Evolutionary conservation across 2,113 vertebrate genomes (phyloP).

Genomic region (Phrynosoma blainvillii): DNA sequence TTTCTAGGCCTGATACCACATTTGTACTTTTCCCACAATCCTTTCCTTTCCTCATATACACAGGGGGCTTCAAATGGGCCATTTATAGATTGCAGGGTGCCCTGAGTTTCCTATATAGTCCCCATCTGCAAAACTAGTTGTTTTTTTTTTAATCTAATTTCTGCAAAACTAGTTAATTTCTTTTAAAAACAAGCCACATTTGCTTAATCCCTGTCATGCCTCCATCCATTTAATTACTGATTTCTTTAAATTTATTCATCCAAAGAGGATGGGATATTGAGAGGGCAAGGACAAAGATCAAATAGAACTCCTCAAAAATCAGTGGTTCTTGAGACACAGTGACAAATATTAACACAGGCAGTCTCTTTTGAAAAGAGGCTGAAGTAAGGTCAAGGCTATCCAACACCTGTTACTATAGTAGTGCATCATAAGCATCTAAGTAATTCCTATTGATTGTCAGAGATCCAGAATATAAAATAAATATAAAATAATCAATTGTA

Average conservation of each 20-base stretch:
- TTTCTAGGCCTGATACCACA: neutral
- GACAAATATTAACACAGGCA: neutral
- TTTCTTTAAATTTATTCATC: neutral
- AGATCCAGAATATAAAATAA: too few relatives aligned
- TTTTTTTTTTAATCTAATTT: too few relatives aligned
- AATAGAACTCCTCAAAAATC: neutral
- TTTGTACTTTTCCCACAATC: neutral
- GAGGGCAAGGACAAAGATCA: neutral
- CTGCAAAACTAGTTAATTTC: neutral
- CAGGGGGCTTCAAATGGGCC: neutral
- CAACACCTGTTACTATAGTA: neutral
- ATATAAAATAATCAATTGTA: conserved; percentile 4
- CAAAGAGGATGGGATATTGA: neutral
- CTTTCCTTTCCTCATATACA: neutral
- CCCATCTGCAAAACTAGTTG: too few relatives aligned
- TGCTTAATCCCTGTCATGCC: too few relatives aligned
- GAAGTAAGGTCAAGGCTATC: neutral
- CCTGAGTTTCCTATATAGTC: neutral
- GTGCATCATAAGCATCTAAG: neutral
- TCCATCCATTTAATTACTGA: too few relatives aligned
- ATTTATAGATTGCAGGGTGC: neutral
- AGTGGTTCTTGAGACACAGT: neutral
- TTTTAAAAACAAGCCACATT: neutral
- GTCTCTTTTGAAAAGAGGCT: neutral
- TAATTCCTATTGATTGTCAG: neutral